Evolutionary conservation across 2,113 vertebrate genomes (phyloP), one percentile per base, ranked within the genome.

Genomic region (Brachirus orientalis): DNA sequence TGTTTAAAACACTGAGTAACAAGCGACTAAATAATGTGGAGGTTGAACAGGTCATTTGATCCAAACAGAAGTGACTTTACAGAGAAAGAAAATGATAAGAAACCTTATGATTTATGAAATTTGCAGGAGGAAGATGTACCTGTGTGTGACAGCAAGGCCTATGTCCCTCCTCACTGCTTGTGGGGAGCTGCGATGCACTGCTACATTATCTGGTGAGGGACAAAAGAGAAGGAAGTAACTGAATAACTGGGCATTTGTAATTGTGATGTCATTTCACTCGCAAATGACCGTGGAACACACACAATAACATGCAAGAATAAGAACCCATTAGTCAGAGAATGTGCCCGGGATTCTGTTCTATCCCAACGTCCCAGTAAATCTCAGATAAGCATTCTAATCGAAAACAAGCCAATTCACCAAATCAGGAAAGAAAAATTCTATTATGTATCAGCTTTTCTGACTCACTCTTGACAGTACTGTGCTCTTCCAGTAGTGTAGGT

Each of bases 101-200:
- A n/a, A n/a, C n/a, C 17, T 54, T 7, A 38, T 18, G 10, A n/a
- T 8, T n/a, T 6, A 54, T 33, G 0, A 41, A 7, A 12, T 12
- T 1, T 9, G 14, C 14, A 28, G 51, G 53, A 16, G 7, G 41
- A 20, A 55, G 14, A 17, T 44, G 1, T 81, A 97, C 97, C 98
- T 97, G 94, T 99, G 98, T 11, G 96, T 98, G 72, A 99, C 96
- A 0, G 96, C 92, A 16, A 98, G 87, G 11, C 97, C 96, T 0
- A 99, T 97, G 90, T 99, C 97, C 85, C 97, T 94, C 90, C 95
- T 95, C 93, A 95, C 90, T 84, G 79, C 93, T 87, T 98, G 97
- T 28, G 98, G 98, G 66, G 97, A 99, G 62, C 91, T 94, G 12
- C 96, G 96, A 10, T 94, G 94, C 65, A 94, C 88, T 57, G 95